phyloP scores from a whole-genome alignment of 2,797 vertebrate species.

The Enteromius unitaeniatus region DNA sequence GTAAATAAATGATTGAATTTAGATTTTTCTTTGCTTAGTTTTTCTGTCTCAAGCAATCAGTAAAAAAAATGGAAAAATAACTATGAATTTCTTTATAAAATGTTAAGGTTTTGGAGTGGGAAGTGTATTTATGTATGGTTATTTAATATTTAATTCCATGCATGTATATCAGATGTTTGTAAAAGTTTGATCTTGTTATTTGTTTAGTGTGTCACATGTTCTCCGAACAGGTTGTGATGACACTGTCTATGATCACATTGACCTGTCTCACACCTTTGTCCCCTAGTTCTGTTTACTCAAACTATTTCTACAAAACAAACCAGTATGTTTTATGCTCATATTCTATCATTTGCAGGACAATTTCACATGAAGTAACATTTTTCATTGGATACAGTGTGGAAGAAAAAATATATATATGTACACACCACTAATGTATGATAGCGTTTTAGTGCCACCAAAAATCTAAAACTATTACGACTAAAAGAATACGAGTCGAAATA shows the following conservation, averaged over 20 bases:
- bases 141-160: not conserved
- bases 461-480: too few species aligned
- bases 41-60: not conserved
- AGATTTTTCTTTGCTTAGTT: not conserved
- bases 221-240: conserved; percentile 70
- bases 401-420: not conserved
- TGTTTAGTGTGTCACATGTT: conserved; percentile 43
- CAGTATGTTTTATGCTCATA: not conserved
- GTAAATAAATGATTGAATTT: not conserved
- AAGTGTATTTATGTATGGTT: not conserved
- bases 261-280: conserved; percentile 58
- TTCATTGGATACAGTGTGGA: not conserved
- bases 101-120: not conserved
- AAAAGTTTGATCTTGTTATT: conserved; percentile 18
- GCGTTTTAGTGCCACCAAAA: too few species aligned
- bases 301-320: not conserved
- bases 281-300: conserved; percentile 36
- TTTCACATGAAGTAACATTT: not conserved
- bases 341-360: not conserved
- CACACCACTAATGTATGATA: not conserved
- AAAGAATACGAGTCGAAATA: too few species aligned
- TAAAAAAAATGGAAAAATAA: not conserved
- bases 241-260: conserved; percentile 68
- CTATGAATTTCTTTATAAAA: not conserved
- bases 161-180: conserved; percentile 27